Evolutionary conservation across 2,797 vertebrate genomes (phyloP), one percentile per base, ranked within the genome.

Genomic region (Sternotherus odoratus): DNA sequence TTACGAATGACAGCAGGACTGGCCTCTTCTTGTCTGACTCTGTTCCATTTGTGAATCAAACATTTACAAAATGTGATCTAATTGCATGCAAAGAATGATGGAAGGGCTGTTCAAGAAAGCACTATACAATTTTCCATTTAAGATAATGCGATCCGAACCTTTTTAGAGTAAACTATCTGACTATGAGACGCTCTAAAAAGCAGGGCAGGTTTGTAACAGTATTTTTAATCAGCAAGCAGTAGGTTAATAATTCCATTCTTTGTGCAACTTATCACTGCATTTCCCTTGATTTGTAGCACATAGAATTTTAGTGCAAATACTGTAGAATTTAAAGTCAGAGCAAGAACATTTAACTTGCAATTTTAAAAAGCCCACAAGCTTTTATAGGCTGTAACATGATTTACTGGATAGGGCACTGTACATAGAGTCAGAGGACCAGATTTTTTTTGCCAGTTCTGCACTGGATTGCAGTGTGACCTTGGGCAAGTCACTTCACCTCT

Each of bases 201-300:
- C 81, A 80, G 30, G 33, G 15, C 0, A 12, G 87, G 43, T 48
- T 36, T 79, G n/a, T 46, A 79, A 26, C 0, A 0, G 77, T 11
- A 30, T 4, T 81, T 83, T 24, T 30, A 79, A 79, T 79, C 21
- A 7, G 4, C 11, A 17, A 0, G 3, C 3, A 82, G 26, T 53
- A 72, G 8, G 10, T 82, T 75, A 33, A 88, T 90, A 91, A 9
- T 6, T 79, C 21, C 77, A 4, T 3, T 77, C 56, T 91, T 79
- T 72, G 51, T 53, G 12, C 2, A 8, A 36, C n/a, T 6, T 2
- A 7, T 82, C 77, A 51, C 19, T 66, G 93, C 63, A 86, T 84
- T 57, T 12, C 43, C 48, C 69, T 51, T 93, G 78, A 17, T 50
- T 3, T 90, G 90, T 63, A n/a, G 10, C 53, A n/a, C 19, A 50